Conservation (phyloP, 2,888 invertebrate species). For the Cheilosia pagana region DNA sequence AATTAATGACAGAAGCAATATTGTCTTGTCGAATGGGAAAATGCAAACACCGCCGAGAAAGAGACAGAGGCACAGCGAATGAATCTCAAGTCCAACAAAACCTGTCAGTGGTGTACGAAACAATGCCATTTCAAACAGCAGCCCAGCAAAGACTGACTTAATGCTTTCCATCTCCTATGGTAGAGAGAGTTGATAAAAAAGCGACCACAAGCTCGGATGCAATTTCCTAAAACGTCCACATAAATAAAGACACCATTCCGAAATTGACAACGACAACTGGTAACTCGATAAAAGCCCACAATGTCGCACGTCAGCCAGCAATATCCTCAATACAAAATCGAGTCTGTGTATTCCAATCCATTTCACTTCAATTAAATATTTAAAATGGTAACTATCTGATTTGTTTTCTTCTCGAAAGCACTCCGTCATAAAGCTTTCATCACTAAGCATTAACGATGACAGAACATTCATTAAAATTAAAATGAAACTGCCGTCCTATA, state of each 20-base stretch:
- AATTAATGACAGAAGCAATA: no score
- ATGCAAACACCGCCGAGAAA: no score
- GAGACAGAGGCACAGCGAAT: no score
- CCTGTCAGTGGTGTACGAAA: no score
- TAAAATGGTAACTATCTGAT: constrained; percentile 23
- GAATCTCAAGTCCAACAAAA: no score
- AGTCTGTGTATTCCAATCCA: constrained; percentile 7
- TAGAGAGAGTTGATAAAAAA: no score
- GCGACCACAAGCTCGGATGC: neutral
- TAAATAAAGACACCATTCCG: no score
- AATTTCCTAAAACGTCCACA: neutral
- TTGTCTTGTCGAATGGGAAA: no score
- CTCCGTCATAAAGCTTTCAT: constrained; percentile 44
- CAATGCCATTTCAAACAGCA: no score
- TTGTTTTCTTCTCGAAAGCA: constrained; percentile 2
- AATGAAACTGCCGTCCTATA: constrained; percentile 28
- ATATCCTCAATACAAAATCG: neutral
- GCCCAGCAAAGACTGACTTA: no score
- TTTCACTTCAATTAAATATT: neutral
- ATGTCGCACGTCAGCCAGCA: neutral
- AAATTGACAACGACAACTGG: neutral
- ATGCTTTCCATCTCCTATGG: no score
- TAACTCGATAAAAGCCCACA: neutral
- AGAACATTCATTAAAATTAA: constrained; percentile 60
- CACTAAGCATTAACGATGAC: constrained; percentile 52